These are phyloP conservation scores for Lasioglossum villosulum DNA, from an alignment of 2,888 invertebrate species.

Conservation along the genomic window DNA sequence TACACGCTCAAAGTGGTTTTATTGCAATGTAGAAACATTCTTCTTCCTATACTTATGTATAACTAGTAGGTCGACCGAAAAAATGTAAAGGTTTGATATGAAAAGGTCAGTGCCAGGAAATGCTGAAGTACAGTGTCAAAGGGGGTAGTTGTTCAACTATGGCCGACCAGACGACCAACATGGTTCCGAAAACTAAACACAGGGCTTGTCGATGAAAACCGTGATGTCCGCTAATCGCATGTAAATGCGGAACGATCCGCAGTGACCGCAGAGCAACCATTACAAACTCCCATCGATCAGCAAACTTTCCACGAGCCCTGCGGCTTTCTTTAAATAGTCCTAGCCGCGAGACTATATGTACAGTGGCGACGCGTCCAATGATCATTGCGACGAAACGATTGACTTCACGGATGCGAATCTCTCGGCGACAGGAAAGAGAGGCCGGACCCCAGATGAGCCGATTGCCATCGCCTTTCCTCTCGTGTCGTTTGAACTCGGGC, in stretches of 20 bases:
- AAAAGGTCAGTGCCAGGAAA: background rate
- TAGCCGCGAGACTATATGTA: conserved; percentile 21
- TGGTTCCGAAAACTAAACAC: conserved; percentile 11
- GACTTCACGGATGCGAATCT: conserved; percentile 24
- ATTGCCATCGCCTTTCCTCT: conserved; percentile 21
- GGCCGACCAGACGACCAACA: conserved; percentile 24
- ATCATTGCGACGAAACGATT: conserved; percentile 13
- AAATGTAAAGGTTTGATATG: background rate
- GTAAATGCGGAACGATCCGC: conserved; percentile 51
- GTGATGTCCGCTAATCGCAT: conserved; percentile 46
- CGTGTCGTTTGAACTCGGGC: conserved; percentile 7
- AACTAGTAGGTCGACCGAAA: background rate
- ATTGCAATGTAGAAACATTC: background rate
- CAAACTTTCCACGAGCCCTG: conserved; percentile 51
- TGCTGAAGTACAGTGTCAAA: background rate
- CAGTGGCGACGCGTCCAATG: background rate
- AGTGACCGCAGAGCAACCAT: conserved; percentile 38
- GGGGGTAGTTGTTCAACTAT: background rate
- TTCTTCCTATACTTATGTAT: background rate
- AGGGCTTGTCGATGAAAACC: conserved; percentile 24
- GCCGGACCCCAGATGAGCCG: conserved; percentile 23
- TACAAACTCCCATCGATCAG: conserved; percentile 34
- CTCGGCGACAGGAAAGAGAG: background rate
- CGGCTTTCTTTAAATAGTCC: conserved; percentile 15
- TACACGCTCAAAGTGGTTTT: background rate